These are phyloP conservation scores for Stichodactyla helianthus DNA, from an alignment of 64 coral and sea anemone species.

Conservation along the genomic window DNA sequence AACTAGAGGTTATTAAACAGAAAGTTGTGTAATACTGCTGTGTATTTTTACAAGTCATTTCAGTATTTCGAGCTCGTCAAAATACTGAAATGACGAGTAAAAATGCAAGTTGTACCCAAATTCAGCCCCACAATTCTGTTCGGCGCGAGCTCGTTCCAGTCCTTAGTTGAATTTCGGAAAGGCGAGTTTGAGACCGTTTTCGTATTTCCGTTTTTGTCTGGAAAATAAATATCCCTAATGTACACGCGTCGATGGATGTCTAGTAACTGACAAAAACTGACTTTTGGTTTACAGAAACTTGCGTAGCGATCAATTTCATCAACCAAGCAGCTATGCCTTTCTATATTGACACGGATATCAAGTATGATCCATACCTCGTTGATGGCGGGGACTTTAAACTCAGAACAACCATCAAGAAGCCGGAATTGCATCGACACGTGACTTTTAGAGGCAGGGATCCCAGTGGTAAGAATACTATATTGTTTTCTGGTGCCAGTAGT, in stretches of 20 bases:
- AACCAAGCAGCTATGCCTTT: neutral
- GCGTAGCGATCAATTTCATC: constrained; percentile 3
- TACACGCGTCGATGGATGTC: too few species aligned
- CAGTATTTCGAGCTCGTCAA: too few species aligned
- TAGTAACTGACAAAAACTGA: neutral
- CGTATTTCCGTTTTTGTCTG: neutral
- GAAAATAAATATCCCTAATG: neutral
- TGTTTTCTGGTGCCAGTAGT: neutral
- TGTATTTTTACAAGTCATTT: too few species aligned
- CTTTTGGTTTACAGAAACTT: neutral
- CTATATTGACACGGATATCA: neutral
- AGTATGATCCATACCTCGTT: constrained; percentile 1
- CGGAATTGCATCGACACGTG: constrained; percentile 2
- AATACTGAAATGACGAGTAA: too few species aligned
- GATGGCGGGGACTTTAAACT: constrained; percentile 2
- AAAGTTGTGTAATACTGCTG: too few species aligned
- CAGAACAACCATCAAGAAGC: neutral
- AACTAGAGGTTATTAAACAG: too few species aligned
- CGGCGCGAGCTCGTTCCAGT: too few species aligned
- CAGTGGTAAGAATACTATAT: neutral
- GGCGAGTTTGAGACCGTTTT: too few species aligned
- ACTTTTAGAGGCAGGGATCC: neutral
- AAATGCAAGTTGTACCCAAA: too few species aligned
- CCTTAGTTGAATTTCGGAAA: too few species aligned
- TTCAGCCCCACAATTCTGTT: too few species aligned